These are phyloP conservation scores for Balanococcus diminutus DNA, from an alignment of 2,888 invertebrate genomes.

Conservation along the genomic window DNA sequence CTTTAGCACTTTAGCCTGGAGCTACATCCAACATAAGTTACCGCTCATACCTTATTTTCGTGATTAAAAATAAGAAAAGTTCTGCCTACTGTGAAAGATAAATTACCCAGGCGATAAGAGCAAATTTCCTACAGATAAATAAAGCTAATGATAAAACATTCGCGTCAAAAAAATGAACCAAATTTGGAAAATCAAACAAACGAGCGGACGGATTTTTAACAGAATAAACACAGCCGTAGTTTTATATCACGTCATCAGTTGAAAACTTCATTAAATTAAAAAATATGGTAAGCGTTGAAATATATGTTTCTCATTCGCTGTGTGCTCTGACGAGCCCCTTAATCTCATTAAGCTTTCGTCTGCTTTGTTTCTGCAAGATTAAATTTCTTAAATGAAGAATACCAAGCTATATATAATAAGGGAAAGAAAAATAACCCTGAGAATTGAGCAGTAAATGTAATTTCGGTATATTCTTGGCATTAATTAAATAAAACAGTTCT, in stretches of 20 bases:
- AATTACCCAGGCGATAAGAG: background rate
- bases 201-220: background rate
- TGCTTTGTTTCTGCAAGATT: slow-evolving; percentile 44
- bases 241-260: slow-evolving; percentile 37
- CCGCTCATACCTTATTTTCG: no score
- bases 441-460: slow-evolving; percentile 43
- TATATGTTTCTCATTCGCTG: slow-evolving; percentile 18
- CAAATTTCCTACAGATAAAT: background rate
- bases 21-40: background rate
- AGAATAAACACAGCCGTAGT: background rate
- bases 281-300: slow-evolving; percentile 37
- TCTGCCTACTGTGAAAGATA: no score
- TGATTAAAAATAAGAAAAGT: no score
- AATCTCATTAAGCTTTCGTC: slow-evolving; percentile 42
- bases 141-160: background rate
- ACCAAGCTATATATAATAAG: slow-evolving; percentile 44
- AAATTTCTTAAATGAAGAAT: slow-evolving; percentile 49
- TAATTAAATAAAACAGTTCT: slow-evolving; percentile 43
- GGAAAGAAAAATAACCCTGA: slow-evolving; percentile 42
- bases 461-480: slow-evolving; percentile 44
- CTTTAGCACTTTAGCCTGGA: no score
- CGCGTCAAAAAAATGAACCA: background rate
- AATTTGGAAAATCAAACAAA: slow-evolving; percentile 31
- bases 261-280: slow-evolving; percentile 42
- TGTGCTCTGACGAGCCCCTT: slow-evolving; percentile 38